Evolutionary conservation across 2,888 invertebrate genomes (phyloP).

Genomic region (Ferdinandea cuprea): DNA sequence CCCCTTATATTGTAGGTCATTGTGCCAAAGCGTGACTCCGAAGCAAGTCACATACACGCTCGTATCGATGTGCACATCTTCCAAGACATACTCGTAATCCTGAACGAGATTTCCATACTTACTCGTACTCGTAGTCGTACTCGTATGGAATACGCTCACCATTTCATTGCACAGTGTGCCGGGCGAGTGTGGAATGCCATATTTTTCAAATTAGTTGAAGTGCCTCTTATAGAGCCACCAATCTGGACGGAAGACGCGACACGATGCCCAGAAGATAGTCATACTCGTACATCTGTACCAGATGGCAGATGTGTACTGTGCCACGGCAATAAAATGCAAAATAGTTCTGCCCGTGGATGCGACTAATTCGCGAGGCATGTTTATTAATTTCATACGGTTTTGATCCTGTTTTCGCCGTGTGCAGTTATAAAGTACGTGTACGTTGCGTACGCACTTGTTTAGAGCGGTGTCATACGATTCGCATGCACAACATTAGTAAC

Average conservation of each 20-base stretch:
- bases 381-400: constrained; percentile 74
- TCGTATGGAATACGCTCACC: constrained; percentile 25
- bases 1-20: constrained; percentile 62
- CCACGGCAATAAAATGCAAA: constrained; percentile 68
- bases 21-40: constrained; percentile 58
- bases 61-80: constrained; percentile 48
- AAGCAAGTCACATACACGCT: constrained; percentile 22
- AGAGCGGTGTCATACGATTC: constrained; percentile 59
- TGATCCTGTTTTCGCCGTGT: constrained; percentile 70
- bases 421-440: constrained; percentile 70
- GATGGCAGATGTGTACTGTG: constrained; percentile 47
- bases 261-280: constrained; percentile 6
- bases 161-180: constrained; percentile 34
- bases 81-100: constrained; percentile 39
- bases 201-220: constrained; percentile 63
- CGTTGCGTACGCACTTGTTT: constrained; percentile 65
- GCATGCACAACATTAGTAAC: constrained; percentile 41
- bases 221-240: constrained; percentile 38
- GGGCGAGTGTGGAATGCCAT: constrained; percentile 48
- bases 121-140: not conserved
- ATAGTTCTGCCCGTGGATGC: constrained; percentile 54
- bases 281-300: constrained; percentile 52
- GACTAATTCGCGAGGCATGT: constrained; percentile 70
- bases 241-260: constrained; percentile 9
- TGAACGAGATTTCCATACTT: constrained; percentile 45